Evolutionary conservation across 2,888 invertebrate genomes (phyloP), one percentile per base, ranked within the genome.

Genomic region (Tethea ocularis): DNA sequence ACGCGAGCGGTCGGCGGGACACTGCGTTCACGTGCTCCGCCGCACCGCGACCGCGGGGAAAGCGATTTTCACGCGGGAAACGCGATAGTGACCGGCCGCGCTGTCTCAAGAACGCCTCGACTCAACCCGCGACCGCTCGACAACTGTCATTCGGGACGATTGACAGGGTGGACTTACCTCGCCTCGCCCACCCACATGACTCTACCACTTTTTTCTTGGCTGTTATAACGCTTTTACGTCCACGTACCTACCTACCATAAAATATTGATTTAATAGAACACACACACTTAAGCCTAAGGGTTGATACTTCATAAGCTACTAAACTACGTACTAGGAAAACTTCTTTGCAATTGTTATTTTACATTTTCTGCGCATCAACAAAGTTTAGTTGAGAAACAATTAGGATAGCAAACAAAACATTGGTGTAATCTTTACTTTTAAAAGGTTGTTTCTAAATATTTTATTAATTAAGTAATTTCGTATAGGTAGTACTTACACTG

Each of bases 1-100:
- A 87, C 88, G 88, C 91, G 89, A 88, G 90, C 91, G 91, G 91
- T 83, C 88, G 91, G 77, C 87, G 89, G 90, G 91, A 90, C 92
- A 93, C 92, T 93, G 92, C 86, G 88, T 82, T 88, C 91, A 90
- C 91, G 91, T 91, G 90, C 80, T 84, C 75, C 71, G 72, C 77
- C 77, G 75, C 80, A 75, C 82, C 78, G 81, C 85, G 81, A 80
- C 81, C 86, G 88, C 88, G 86, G 89, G 91, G 91, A 92, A 92
- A 92, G 88, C 90, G 86, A 82, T 93, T 93, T 92, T 85, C 92
- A 90, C 89, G 89, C 90, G 90, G 89, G 89, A 89, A 91, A 89
- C 83, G 81, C 85, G 87, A 89, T 87, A 88, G 86, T 89, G 88
- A 84, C 88, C 89, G 85, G 77, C 81, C 82, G 86, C 87, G 87